Evolutionary conservation across 2,888 invertebrate genomes (phyloP).

Genomic region (Clunio marinus): DNA sequence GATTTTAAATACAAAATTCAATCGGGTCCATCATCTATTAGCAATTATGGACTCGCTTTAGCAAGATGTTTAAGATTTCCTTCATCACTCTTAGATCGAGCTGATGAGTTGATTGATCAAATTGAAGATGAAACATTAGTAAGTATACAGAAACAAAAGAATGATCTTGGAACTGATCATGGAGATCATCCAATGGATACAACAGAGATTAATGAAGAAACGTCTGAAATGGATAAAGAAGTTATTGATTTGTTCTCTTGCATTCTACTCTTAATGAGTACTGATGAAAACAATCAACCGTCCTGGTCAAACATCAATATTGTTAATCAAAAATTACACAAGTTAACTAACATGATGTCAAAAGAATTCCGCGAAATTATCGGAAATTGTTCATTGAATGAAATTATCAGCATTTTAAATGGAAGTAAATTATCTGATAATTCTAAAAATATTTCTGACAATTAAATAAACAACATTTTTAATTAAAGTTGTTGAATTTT

Average conservation of each 20-base stretch:
- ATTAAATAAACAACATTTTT: too few relatives aligned
- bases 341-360: constrained; percentile 9
- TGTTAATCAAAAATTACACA: neutral
- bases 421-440: neutral
- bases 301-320: neutral
- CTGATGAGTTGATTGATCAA: constrained; percentile 40
- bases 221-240: constrained; percentile 14
- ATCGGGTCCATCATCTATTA: constrained; percentile 41
- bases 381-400: neutral
- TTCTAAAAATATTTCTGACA: too few relatives aligned
- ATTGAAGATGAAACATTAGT: constrained; percentile 42
- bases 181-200: neutral
- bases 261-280: constrained; percentile 16
- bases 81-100: constrained; percentile 39
- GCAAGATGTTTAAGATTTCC: constrained; percentile 41
- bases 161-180: too few relatives aligned
- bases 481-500: too few relatives aligned
- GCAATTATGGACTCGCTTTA: constrained; percentile 42
- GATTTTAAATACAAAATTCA: constrained; percentile 41
- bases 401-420: neutral
- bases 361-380: neutral
- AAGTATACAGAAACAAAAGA: neutral
- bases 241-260: constrained; percentile 23
- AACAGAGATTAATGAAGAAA: neutral
- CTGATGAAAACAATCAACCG: neutral